Evolutionary conservation across 2,113 vertebrate genomes (phyloP), one percentile per base, ranked within the genome.

Genomic region (Numenius arquata): DNA sequence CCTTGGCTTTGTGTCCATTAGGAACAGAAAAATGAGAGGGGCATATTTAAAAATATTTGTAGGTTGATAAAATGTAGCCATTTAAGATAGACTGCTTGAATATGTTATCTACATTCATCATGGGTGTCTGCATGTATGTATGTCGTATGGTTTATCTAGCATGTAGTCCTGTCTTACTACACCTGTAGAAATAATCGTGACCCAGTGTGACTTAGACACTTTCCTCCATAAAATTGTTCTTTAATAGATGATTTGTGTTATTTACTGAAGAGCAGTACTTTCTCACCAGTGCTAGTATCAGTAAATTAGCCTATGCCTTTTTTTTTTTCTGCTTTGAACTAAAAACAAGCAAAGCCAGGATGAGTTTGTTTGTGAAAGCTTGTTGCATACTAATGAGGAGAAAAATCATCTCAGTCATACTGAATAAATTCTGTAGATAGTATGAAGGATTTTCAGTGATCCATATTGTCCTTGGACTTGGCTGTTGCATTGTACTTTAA

Each of bases 401-500:
- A 96, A 94, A 97, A 96, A 96, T 95, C 62, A 68, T 90, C 87
- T 68, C 71, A 95, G 92, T 85, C 78, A 13, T 88, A 92, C 85
- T 88, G 94, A 89, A 96, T 88, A 89, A 71, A 97, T 94, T 92
- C 85, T 84, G 56, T 79, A 94, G 93, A 74, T 59, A n/a, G 32
- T 85, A 90, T 85, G 87, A 93, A 95, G 89, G 87, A 90, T 97
- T 98, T 95, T 93, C 96, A 94, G 96, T 22, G 41, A 97, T 98
- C 97, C 79, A 94, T 98, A 97, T 96, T 98, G 97, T 98, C 98
- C 97, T 98, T 98, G 98, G 97, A 98, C 97, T 98, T 98, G 98
- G 94, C 96, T 96, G 96, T 98, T 98, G 97, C 96, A 96, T 97
- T 98, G 97, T 96, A 96, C 96, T 98, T 98, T 98, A 98, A 98